A percentile compares a stretch with the other conserved stretches of the same genome.
Evolutionary conservation across 2,888 invertebrate genomes (phyloP).

Genomic region (Megamerina dolium): DNA sequence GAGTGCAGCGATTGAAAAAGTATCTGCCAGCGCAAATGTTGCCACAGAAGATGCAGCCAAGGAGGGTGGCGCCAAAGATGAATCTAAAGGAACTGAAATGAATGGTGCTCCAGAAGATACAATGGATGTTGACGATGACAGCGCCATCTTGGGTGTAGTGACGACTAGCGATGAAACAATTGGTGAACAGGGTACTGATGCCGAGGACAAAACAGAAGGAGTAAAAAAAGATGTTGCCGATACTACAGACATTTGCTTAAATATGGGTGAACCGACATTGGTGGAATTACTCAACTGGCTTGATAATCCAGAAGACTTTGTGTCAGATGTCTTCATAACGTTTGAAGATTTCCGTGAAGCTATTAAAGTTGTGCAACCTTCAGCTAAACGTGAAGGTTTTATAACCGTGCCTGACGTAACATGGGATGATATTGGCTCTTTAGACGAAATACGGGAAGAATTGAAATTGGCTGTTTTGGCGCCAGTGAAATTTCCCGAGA

Average conservation of each 20-base stretch:
- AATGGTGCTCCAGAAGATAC: constrained; percentile 19
- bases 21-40: background rate
- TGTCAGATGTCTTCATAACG: constrained; percentile 62
- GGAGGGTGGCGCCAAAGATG: constrained; percentile 16
- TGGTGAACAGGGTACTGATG: constrained; percentile 9
- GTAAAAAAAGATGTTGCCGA: background rate
- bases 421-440: constrained; percentile 94
- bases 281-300: constrained; percentile 61
- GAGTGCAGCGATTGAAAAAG: background rate
- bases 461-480: constrained; percentile 86
- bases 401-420: constrained; percentile 95
- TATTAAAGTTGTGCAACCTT: constrained; percentile 79
- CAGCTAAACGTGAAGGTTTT: constrained; percentile 94
- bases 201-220: constrained; percentile 3
- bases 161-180: constrained; percentile 17
- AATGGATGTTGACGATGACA: constrained; percentile 22
- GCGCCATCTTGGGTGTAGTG: no score
- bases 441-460: constrained; percentile 81
- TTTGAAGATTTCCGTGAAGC: constrained; percentile 74
- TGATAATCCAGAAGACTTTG: constrained; percentile 61
- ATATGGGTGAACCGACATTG: constrained; percentile 42
- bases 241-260: constrained; percentile 25
- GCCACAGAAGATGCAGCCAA: background rate
- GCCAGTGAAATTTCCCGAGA: constrained; percentile 81
- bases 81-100: constrained; percentile 18